These are phyloP conservation scores for Aurelia aurita complex sp. Pacific DNA, from an alignment of 30 jellyfish, hydroid and myxozoan genomes.

Conservation along the genomic window DNA sequence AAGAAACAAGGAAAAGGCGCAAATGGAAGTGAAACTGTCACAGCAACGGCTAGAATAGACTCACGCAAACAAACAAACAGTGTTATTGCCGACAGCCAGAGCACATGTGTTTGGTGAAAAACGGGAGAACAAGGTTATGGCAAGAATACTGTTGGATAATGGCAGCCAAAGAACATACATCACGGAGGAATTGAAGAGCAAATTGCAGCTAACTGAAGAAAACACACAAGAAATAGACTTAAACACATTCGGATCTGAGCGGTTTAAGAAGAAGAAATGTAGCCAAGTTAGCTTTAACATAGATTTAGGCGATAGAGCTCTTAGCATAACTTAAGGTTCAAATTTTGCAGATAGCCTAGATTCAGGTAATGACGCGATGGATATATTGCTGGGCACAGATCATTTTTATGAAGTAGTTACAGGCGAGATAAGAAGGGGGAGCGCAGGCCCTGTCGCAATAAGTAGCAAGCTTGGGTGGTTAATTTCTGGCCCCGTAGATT, in stretches of 20 bases:
- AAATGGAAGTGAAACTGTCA: too few relatives aligned
- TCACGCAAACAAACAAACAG: too few relatives aligned
- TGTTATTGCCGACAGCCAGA: slow-evolving; percentile 27
- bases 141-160: neutral
- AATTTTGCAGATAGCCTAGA: slow-evolving; percentile 3
- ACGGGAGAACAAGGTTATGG: neutral
- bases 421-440: slow-evolving; percentile 32
- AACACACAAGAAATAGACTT: too few relatives aligned
- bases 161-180: too few relatives aligned
- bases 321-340: neutral
- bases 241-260: too few relatives aligned
- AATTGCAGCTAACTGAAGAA: too few relatives aligned
- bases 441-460: slow-evolving; percentile 41
- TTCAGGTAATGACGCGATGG: slow-evolving; percentile 3
- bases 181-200: too few relatives aligned
- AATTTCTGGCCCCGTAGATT: slow-evolving; percentile 20
- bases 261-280: too few relatives aligned
- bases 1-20: too few relatives aligned
- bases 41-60: too few relatives aligned
- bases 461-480: neutral
- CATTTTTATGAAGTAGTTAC: slow-evolving; percentile 21
- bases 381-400: neutral
- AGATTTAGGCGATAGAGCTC: too few relatives aligned
- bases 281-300: too few relatives aligned
- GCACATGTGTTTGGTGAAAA: slow-evolving; percentile 11